Percentiles rank a stretch among this genome's conserved stretches.
Conservation (phyloP, 2,797 vertebrate species). For the Nyctibius grandis region DNA sequence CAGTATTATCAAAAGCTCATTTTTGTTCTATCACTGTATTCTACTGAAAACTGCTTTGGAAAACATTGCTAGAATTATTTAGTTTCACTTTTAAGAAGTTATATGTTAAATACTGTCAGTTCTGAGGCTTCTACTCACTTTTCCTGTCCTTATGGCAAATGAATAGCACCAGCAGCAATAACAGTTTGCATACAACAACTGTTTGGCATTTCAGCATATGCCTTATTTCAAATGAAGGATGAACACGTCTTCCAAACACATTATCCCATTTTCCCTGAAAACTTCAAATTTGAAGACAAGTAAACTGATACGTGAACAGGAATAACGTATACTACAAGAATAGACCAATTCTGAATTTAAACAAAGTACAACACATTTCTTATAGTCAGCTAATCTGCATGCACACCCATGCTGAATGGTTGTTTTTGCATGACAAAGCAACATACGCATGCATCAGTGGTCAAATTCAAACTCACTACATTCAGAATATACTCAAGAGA, state of each 20-base stretch:
- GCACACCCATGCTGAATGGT: not conserved
- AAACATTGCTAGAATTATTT: not conserved
- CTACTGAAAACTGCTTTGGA: not conserved
- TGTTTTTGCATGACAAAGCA: not conserved
- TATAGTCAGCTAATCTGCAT: not conserved
- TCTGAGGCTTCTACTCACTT: not conserved
- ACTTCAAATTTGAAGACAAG: conserved; percentile 32
- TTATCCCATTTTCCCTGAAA: not conserved
- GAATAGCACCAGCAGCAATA: not conserved
- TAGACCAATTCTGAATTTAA: not conserved
- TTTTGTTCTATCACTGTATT: not conserved
- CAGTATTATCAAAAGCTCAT: conserved; percentile 15
- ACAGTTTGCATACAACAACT: not conserved
- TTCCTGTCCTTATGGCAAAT: not conserved
- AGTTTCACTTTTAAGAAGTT: not conserved
- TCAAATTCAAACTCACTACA: not conserved
- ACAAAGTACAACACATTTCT: not conserved
- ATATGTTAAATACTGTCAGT: not conserved
- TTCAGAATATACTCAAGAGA: not conserved
- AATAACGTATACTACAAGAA: not conserved
- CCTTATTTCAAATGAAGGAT: not conserved
- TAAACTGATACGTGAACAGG: not conserved
- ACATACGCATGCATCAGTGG: fast-evolving
- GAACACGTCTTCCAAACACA: not conserved
- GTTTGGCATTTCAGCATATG: not conserved